A percentile compares a stretch with the other conserved stretches of the same genome.
Conservation (phyloP, 1,140 invertebrate genomes). For the Drosophila oshimai region DNA sequence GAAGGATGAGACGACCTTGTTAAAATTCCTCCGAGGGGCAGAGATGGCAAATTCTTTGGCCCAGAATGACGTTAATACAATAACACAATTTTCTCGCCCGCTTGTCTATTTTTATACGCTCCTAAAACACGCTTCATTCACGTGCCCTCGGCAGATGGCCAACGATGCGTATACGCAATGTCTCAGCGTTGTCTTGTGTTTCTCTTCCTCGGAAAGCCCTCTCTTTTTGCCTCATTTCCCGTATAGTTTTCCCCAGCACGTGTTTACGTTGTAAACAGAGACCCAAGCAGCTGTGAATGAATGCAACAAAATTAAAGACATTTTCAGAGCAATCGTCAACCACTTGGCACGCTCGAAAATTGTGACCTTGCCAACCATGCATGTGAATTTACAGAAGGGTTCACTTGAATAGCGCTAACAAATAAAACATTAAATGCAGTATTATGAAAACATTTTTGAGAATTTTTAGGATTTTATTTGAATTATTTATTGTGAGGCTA, state of each 20-base stretch:
- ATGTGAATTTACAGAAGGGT: conserved; percentile 14
- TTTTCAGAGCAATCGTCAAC: conserved; percentile 31
- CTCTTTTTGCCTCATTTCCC: background rate
- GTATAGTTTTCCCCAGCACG: conserved; percentile 20
- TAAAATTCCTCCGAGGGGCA: conserved; percentile 1
- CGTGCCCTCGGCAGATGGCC: conserved; percentile 39
- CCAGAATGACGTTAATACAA: background rate
- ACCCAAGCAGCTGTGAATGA: conserved; percentile 33
- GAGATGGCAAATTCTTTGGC: background rate
- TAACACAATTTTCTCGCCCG: conserved; percentile 14
- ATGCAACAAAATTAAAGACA: conserved; percentile 23
- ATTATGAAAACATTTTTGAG: no score
- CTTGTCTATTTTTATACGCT: conserved; percentile 43
- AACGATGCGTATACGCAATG: conserved; percentile 61
- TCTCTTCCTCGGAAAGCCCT: background rate
- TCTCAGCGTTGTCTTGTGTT: background rate
- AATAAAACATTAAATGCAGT: no score
- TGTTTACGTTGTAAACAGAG: conserved; percentile 49
- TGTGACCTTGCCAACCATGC: conserved; percentile 36
- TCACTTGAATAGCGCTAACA: background rate
- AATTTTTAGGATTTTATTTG: background rate
- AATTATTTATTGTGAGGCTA: background rate
- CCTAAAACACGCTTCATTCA: conserved; percentile 59
- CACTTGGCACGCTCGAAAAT: conserved; percentile 44
- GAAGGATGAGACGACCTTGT: conserved; percentile 25